phyloP scores from a whole-genome alignment of 2,797 vertebrate genomes.

The Scarus forsteni region DNA sequence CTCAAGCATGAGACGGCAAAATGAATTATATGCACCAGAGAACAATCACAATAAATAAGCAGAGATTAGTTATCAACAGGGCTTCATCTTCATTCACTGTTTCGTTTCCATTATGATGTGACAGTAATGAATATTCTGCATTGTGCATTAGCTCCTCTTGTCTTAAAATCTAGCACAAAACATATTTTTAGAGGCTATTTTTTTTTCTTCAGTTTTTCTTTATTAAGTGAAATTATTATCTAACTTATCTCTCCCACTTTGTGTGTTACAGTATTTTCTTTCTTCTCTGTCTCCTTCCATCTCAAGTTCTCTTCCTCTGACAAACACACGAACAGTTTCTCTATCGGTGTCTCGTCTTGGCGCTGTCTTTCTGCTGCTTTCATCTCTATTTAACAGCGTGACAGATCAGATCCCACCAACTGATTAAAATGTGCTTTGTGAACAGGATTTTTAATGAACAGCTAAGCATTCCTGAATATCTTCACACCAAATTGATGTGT shows the following conservation, averaged over 20 bases:
- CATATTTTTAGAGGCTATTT: slow-evolving; percentile 2
- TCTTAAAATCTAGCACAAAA: slow-evolving; percentile 9
- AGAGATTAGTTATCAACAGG: slow-evolving; percentile 28
- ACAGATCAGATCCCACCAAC: slow-evolving; percentile 56
- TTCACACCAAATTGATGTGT: slow-evolving; percentile 37
- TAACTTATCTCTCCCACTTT: slow-evolving; percentile 16
- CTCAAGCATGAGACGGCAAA: slow-evolving; percentile 38
- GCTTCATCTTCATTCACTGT: slow-evolving; percentile 20
- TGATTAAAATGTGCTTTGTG: slow-evolving; percentile 61
- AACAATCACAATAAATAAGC: slow-evolving; percentile 37
- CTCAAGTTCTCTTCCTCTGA: slow-evolving; percentile 6
- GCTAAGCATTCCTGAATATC: slow-evolving; percentile 40
- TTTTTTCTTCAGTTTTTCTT: slow-evolving; percentile 3
- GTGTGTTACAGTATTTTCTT: slow-evolving; percentile 18
- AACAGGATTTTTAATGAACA: slow-evolving; percentile 60
- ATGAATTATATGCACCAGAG: slow-evolving; percentile 34
- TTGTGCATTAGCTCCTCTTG: slow-evolving; percentile 14
- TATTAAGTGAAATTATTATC: slow-evolving; percentile 16
- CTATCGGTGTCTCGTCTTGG: slow-evolving; percentile 34
- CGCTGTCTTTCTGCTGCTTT: slow-evolving; percentile 52
- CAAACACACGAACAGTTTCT: slow-evolving; percentile 27
- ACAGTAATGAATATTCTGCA: slow-evolving; percentile 19
- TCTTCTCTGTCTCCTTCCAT: slow-evolving; percentile 41
- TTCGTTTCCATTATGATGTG: slow-evolving; percentile 19
- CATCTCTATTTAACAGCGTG: slow-evolving; percentile 57